These are phyloP conservation scores for Dromius quadrimaculatus DNA, from an alignment of 2,888 invertebrate genomes.

Conservation along the genomic window DNA sequence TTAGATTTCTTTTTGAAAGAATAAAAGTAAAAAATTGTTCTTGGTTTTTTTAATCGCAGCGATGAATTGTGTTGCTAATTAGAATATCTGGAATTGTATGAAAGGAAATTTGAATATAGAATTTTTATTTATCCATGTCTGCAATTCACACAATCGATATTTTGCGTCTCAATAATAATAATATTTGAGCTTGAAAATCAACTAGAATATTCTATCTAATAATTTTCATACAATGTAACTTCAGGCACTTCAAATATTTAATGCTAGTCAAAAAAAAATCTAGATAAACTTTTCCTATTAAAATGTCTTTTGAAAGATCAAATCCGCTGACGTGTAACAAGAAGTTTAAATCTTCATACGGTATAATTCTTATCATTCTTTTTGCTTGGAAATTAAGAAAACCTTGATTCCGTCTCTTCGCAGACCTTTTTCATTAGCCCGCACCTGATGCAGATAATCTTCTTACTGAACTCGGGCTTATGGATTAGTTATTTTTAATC, in stretches of 20 bases:
- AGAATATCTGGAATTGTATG: no score
- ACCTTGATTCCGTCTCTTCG: constrained; percentile 36
- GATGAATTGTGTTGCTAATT: constrained; percentile 5
- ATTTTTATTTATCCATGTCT: no score
- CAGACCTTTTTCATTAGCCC: constrained; percentile 48
- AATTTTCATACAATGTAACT: no score
- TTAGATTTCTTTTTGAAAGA: constrained; percentile 20
- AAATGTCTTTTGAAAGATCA: constrained; percentile 39
- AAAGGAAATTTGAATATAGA: no score
- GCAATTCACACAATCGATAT: no score
- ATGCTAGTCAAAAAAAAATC: constrained; percentile 18
- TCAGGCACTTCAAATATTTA: no score
- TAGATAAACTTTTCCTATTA: constrained; percentile 47
- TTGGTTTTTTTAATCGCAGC: background rate
- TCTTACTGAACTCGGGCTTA: constrained; percentile 45
- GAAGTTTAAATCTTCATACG: constrained; percentile 42
- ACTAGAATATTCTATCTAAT: no score
- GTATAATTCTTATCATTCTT: constrained; percentile 31
- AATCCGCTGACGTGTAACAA: constrained; percentile 13
- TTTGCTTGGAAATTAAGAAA: constrained; percentile 37
- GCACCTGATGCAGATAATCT: constrained; percentile 52
- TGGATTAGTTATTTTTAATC: constrained; percentile 51
- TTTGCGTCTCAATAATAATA: no score
- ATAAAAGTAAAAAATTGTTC: background rate
- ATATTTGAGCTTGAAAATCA: no score